phyloP scores from a whole-genome alignment of 1,140 invertebrate genomes.

The Atta colombica region DNA sequence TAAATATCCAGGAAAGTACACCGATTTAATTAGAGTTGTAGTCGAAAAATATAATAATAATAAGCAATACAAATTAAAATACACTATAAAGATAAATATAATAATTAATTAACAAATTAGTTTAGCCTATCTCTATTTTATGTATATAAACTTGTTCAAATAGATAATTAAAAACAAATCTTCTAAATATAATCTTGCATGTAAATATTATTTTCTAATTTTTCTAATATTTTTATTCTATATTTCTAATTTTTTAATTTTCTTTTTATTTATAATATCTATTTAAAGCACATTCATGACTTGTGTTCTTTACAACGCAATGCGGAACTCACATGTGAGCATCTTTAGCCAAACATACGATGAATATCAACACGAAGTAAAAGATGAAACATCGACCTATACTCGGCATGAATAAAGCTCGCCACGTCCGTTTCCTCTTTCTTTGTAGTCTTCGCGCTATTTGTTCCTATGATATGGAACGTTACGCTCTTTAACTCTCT shows the following conservation, averaged over 20 bases:
- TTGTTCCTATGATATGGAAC: neutral
- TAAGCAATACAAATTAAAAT: conserved; percentile 10
- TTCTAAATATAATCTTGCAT: neutral
- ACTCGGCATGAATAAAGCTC: conserved; percentile 47
- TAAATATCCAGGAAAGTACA: neutral
- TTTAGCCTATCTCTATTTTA: neutral
- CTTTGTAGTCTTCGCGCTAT: neutral
- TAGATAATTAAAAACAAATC: neutral
- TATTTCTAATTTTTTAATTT: neutral
- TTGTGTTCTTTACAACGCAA: neutral
- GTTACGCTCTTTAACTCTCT: neutral
- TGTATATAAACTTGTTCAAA: neutral
- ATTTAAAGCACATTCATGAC: neutral
- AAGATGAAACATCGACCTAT: conserved; percentile 66
- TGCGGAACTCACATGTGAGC: conserved; percentile 76
- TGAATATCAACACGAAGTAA: conserved; percentile 67
- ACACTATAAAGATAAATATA: neutral
- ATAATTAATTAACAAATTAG: neutral
- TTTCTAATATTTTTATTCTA: neutral
- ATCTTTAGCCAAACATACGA: conserved; percentile 73
- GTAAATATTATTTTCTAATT: neutral
- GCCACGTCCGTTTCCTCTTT: neutral
- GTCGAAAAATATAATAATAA: neutral
- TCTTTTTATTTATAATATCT: neutral
- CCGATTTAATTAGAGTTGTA: neutral